Evolutionary conservation across 2,888 invertebrate genomes (phyloP).

Genomic region (Orgyia antiqua): DNA sequence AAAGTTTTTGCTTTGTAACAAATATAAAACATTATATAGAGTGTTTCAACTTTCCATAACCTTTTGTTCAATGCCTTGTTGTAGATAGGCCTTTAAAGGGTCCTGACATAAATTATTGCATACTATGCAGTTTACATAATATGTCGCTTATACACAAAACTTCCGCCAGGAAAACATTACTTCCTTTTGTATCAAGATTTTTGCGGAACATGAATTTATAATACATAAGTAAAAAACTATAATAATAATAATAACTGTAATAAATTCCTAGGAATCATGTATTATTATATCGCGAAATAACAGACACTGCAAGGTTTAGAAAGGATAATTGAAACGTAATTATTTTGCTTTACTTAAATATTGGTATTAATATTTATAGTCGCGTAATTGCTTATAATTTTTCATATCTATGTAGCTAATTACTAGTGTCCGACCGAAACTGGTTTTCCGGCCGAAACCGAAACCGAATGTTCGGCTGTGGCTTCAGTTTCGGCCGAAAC

Average conservation of each 20-base stretch:
- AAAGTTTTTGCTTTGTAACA: too few relatives aligned
- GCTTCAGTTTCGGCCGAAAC: too few relatives aligned
- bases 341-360: too few relatives aligned
- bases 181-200: slow-evolving; percentile 30
- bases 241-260: slow-evolving; percentile 1
- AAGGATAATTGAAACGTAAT: too few relatives aligned
- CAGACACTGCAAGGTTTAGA: slow-evolving; percentile 22
- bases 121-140: slow-evolving; percentile 38
- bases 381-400: too few relatives aligned
- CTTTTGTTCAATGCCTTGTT: slow-evolving; percentile 18
- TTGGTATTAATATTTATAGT: too few relatives aligned
- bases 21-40: too few relatives aligned
- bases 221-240: too few relatives aligned
- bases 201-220: slow-evolving; percentile 26
- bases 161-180: slow-evolving; percentile 55
- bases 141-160: slow-evolving; percentile 10
- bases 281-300: slow-evolving; percentile 7
- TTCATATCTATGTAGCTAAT: too few relatives aligned
- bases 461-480: too few relatives aligned
- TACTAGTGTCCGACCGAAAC: too few relatives aligned
- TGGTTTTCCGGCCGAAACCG: too few relatives aligned
- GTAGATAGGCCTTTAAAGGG: slow-evolving; percentile 14
- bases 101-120: slow-evolving; percentile 18
- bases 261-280: slow-evolving; percentile 8
- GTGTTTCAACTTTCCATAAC: slow-evolving; percentile 23